A percentile compares a stretch with the other conserved stretches of the same genome.
Conservation (phyloP, 1,140 invertebrate species). For the Mizuhopecten yessoensis region DNA sequence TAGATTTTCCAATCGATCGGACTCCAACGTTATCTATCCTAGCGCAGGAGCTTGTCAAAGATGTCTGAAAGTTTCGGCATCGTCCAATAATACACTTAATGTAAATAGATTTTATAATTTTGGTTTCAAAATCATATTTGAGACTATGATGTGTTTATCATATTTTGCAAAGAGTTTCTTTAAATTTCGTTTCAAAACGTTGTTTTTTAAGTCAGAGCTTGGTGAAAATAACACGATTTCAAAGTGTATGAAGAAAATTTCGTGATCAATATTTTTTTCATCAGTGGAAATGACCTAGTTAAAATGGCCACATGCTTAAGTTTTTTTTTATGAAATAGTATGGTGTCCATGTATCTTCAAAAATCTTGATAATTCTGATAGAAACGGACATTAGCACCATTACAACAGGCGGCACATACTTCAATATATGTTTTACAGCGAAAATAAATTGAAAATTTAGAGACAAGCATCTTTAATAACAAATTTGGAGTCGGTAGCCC, state of each 20-base stretch:
- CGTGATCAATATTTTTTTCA: neutral
- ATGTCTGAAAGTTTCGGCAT: neutral
- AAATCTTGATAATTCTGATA: neutral
- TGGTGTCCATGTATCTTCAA: neutral
- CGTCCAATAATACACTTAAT: neutral
- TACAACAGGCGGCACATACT: neutral
- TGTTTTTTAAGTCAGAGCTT: neutral
- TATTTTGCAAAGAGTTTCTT: neutral
- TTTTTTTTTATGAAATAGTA: neutral
- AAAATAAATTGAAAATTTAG: conserved; percentile 4
- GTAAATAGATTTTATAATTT: too few species aligned
- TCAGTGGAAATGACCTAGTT: neutral
- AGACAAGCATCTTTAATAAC: neutral
- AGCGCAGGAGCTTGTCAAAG: neutral
- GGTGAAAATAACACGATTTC: neutral
- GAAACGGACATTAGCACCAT: neutral
- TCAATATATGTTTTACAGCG: neutral
- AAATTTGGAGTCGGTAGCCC: neutral
- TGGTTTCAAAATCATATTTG: neutral
- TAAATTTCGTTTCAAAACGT: neutral
- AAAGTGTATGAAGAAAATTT: neutral
- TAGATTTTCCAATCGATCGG: neutral
- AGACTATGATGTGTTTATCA: neutral
- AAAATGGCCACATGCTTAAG: neutral
- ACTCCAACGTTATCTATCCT: neutral